phyloP scores from a whole-genome alignment of 2,113 vertebrate species.

The Athene cunicularia region DNA sequence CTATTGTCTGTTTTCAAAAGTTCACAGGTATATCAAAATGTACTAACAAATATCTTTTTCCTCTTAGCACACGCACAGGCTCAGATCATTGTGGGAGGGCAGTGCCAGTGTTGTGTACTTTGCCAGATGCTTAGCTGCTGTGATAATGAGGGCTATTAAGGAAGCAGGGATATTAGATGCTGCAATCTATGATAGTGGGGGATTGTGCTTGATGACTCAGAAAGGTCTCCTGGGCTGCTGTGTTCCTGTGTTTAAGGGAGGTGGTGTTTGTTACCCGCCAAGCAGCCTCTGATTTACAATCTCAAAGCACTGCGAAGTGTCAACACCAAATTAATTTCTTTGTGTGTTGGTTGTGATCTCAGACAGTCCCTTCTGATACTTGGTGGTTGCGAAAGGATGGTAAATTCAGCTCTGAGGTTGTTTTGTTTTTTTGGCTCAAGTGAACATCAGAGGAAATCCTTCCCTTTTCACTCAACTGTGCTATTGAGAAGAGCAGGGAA shows the following conservation, averaged over 20 bases:
- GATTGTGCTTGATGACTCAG: constrained; percentile 52
- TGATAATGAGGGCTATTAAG: constrained; percentile 53
- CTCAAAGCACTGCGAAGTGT: constrained; percentile 30
- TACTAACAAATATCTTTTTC: background rate
- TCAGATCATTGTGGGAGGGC: constrained; percentile 28
- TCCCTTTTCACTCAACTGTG: constrained; percentile 27
- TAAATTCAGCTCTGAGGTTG: constrained; percentile 29
- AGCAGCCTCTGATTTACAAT: constrained; percentile 47
- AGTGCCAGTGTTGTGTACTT: constrained; percentile 7
- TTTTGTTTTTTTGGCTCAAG: constrained; percentile 19
- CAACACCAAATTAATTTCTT: constrained; percentile 60
- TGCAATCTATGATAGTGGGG: constrained; percentile 27
- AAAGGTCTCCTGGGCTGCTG: constrained; percentile 39
- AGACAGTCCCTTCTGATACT: background rate
- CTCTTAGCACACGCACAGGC: background rate
- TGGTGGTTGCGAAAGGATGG: background rate
- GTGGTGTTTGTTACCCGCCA: constrained; percentile 48
- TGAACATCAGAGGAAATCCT: constrained; percentile 36
- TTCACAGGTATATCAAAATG: constrained; percentile 10
- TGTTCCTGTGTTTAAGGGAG: constrained; percentile 40
- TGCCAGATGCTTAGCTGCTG: constrained; percentile 50
- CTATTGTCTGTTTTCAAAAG: constrained; percentile 35
- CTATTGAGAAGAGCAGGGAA: background rate
- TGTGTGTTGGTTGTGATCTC: background rate
- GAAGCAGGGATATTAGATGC: constrained; percentile 38